A percentile compares a stretch with the other conserved stretches of the same genome.
Evolutionary conservation across 2,888 invertebrate genomes (phyloP).

Genomic region (Monopis laevigella): DNA sequence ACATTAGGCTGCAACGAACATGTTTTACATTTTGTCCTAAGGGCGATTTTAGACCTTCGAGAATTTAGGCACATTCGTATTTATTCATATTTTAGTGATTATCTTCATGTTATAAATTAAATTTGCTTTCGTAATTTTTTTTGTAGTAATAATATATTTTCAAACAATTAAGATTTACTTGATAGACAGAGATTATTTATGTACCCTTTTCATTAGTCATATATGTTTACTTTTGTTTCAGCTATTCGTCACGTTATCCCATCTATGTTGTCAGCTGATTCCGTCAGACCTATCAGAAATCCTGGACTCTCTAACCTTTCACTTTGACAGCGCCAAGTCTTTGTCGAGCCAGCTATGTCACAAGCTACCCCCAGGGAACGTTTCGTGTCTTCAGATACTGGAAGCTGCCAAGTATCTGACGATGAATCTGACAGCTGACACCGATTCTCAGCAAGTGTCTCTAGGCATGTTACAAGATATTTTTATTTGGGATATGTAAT

Average conservation of each 20-base stretch:
- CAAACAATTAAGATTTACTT: too few relatives aligned
- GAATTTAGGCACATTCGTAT: too few relatives aligned
- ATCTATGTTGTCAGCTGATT: conserved; percentile 70
- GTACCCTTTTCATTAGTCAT: too few relatives aligned
- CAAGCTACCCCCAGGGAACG: conserved; percentile 48
- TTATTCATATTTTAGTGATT: too few relatives aligned
- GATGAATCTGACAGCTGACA: conserved; percentile 37
- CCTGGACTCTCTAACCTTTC: conserved; percentile 54
- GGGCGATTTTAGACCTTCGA: too few relatives aligned
- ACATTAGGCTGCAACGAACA: too few relatives aligned
- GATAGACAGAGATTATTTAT: too few relatives aligned
- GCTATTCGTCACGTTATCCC: conserved; percentile 79
- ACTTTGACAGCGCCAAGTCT: conserved; percentile 47
- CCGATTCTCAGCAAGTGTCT: conserved; percentile 41
- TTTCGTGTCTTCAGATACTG: conserved; percentile 46
- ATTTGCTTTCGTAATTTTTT: too few relatives aligned
- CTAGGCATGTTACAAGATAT: conserved; percentile 53
- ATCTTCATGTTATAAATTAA: not conserved
- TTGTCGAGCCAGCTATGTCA: conserved; percentile 45
- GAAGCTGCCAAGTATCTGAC: conserved; percentile 60
- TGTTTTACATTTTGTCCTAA: too few relatives aligned
- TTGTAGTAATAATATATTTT: too few relatives aligned
- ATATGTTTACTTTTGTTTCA: conserved; percentile 56
- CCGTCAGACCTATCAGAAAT: conserved; percentile 67
- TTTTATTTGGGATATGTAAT: conserved; percentile 44